Evolutionary conservation across 2,888 invertebrate species (phyloP).

Genomic region (Cybosia mesomella): DNA sequence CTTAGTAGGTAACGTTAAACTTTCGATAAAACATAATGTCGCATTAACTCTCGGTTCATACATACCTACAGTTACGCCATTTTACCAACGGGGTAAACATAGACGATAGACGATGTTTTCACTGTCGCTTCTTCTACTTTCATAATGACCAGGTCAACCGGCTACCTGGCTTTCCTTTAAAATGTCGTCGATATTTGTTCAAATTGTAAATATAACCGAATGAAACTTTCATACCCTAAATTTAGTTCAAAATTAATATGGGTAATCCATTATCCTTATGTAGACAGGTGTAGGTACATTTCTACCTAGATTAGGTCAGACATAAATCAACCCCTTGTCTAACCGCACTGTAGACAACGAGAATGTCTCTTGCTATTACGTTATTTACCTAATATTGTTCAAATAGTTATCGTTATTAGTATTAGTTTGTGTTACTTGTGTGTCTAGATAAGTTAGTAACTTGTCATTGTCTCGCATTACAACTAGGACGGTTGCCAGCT

Average conservation of each 20-base stretch:
- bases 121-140: too few relatives aligned
- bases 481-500: too few relatives aligned
- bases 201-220: background rate
- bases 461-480: too few relatives aligned
- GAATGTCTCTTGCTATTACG: slow-evolving; percentile 4
- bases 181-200: background rate
- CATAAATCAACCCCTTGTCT: slow-evolving; percentile 17
- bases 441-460: background rate
- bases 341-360: slow-evolving; percentile 2
- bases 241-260: background rate
- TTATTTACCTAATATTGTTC: background rate
- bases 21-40: background rate
- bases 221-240: background rate
- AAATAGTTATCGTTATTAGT: background rate
- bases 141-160: background rate
- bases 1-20: background rate
- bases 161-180: background rate
- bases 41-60: background rate
- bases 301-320: slow-evolving; percentile 1
- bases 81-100: background rate
- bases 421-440: background rate
- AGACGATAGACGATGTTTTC: background rate
- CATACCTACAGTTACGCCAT: background rate
- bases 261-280: slow-evolving; percentile 5
- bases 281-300: background rate